phyloP scores from a whole-genome alignment of 1,140 invertebrate genomes.

The Tribolium castaneum region DNA sequence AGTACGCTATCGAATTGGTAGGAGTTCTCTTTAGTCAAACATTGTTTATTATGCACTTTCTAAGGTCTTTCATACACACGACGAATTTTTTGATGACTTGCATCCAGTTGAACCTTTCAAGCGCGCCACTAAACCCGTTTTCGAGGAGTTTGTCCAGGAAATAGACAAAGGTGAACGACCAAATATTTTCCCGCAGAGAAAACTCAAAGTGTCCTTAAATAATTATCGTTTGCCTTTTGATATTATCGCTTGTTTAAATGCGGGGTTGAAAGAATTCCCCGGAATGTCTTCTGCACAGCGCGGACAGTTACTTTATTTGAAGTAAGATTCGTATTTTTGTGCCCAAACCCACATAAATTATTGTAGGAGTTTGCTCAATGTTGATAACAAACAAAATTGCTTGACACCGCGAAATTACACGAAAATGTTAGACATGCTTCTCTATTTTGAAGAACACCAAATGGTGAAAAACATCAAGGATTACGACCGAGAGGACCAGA shows the following conservation, averaged over 20 bases:
- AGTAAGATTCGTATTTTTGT: not conserved
- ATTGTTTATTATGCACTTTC: not conserved
- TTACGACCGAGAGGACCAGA: constrained; percentile 67
- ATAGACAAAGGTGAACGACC: not conserved
- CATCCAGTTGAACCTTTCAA: not conserved
- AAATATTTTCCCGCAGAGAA: not conserved
- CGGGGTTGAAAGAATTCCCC: not conserved
- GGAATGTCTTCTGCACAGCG: not conserved
- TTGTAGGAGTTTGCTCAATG: not conserved
- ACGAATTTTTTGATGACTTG: constrained; percentile 4
- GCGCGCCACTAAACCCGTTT: not conserved
- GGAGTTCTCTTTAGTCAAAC: not conserved
- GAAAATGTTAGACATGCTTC: constrained; percentile 72
- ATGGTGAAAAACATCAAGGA: constrained; percentile 72
- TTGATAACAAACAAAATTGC: constrained; percentile 10
- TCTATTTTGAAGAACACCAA: constrained; percentile 82
- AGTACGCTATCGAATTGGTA: not conserved
- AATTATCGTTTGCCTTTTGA: not conserved
- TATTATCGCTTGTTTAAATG: not conserved
- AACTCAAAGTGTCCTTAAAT: not conserved
- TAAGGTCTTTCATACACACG: not conserved
- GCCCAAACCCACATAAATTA: not conserved
- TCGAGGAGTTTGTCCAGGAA: not conserved
- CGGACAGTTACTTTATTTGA: not conserved
- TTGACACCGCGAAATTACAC: constrained; percentile 66